Evolutionary conservation across 2,888 invertebrate species (phyloP), one percentile per base, ranked within the genome.

Genomic region (Drosophila trichaetosa): DNA sequence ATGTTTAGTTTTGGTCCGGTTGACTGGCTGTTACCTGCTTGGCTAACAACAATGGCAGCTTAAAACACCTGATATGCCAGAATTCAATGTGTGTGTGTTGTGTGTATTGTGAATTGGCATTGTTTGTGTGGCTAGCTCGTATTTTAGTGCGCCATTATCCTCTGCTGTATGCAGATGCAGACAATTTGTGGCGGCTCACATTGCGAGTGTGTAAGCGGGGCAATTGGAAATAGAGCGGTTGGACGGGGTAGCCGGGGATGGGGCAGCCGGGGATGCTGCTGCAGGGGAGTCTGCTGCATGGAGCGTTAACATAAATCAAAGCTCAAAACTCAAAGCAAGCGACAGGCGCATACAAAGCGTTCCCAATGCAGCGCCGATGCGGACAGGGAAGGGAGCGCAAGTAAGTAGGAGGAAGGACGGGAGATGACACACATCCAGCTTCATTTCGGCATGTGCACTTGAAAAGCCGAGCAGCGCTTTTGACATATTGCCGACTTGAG

Each of bases 381-480:
- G 48, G 58, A 59, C 33, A 46, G 51, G 21, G 38, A 8, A 27
- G 27, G 36, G 13, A 1, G n/a, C n/a, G n/a, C n/a, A 13, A 8
- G 54, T 6, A 46, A 16, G 27, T 4, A 29, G 31, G 48, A 40
- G 31, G 42, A 48, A 16, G 58, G 42, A 27, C 36, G 29, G 31
- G 24, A 7, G 68, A 74, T 84, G 84, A 84, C 84, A 87, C 83
- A 87, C 85, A 79, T 87, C 75, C 83, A 79, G 83, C 81, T 87
- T 79, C 87, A 87, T 84, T 84, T 84, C 56, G 83, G 85, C 85
- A 87, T 85, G 87, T 87, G 84, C 84, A 84, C 85, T 85, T 87
- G 84, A 84, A 85, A 85, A 81, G 85, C 76, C 61, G 68, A 68
- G 69, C 74, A 79, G 38, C 73, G 80, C 69, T 75, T 82, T 77